Base-by-base conservation (phyloP, 2,113 vertebrate genomes). In the Baryphthengus martii region DNA sequence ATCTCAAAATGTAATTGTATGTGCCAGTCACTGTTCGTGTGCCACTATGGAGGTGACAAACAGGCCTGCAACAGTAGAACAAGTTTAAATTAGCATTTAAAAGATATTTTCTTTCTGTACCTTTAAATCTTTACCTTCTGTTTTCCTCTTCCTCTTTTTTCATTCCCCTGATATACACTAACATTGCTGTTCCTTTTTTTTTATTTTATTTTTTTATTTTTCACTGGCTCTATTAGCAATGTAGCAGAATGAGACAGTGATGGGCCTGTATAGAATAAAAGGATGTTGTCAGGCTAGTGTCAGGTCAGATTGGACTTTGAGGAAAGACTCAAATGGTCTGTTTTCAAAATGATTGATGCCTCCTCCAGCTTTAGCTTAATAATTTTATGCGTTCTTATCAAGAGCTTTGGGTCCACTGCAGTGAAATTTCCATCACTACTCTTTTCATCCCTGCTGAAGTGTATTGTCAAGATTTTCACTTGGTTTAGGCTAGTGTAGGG, bases 301-400 rank as follows among this genome's bases (percentile, higher is more conserved):
- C 90, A 93, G 94, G 87, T 62, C 85, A 80, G 66, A 56, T 21
- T 68, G 76, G 42, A 70, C 52, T 79, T 90, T 81, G 65, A 72
- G 73, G 70, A 70, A 73, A 93, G 79, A 95, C 95, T 93, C 59
- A 88, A 90, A 86, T 11, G 6, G 59, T 35, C 62, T 44, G 31
- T 71, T 97, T 97, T 89, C 6, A 16, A 61, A 88, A 75, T 93
- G 93, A 97, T 95, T 88, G 92, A 93, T 96, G 82, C 75, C 33
- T 49, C 84, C 61, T 59, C 61, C 14, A 66, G 89, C 83, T 97
- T 82, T 72, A 80, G 61, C 44, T 95, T 90, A 91, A 95, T 95
- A 82, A 84, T 83, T 92, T 82, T 55, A 58, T 70, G 88, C 63
- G 39, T 87, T 73, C 52, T 94, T 95, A 95, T 89, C 85, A 89